Base-by-base conservation (phyloP, 1,140 invertebrate species). In the Steinernema feltiae region DNA sequence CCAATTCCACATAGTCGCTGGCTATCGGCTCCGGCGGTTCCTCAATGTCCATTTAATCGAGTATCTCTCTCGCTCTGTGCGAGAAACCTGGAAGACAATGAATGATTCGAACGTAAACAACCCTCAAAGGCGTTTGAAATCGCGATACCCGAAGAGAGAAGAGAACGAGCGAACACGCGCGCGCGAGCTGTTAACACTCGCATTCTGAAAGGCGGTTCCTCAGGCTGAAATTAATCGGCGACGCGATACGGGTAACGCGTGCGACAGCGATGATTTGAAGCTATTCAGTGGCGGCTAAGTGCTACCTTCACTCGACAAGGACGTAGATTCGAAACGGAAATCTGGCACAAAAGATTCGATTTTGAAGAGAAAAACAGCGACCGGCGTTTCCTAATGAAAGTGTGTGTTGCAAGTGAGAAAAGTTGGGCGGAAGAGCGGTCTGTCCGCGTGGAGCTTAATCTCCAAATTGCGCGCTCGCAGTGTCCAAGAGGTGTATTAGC, bases 1-100 rank as follows among this genome's bases (percentile, higher is more conserved):
- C 53, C 32, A 85, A 69, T 72, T 85, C 84, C 48, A 85, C 80
- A 72, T 86, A 85, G 72, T 85, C 84, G 53, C 77, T 80, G 18
- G 71, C 74, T 29, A 85, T 85, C 31, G 80, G 81, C 69, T 85
- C 82, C 0, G 84, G 84, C n/a, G 84, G 84, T 0, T 72, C 53
- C 24, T 63, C 53, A 3, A 63, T 27, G 53, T 63, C 53, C 53
- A 63, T 63, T 3, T 7, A 21, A 7, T 41, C 53, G 53, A 27
- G 7, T 15, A 21, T 17, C 53, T 63, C 53, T 21, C 3, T 63
- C 53, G 53, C 15, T 63, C 7, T 12, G 15, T 15, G 53, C 53
- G 53, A 63, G 24, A 27, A 63, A 46, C 41, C 41, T 46, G n/a
- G 41, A 27, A 63, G 53, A 3, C 15, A 15, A 12, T 63, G 15